Conservation (phyloP, 2,797 vertebrate genomes). For the Ciconia nigra region DNA sequence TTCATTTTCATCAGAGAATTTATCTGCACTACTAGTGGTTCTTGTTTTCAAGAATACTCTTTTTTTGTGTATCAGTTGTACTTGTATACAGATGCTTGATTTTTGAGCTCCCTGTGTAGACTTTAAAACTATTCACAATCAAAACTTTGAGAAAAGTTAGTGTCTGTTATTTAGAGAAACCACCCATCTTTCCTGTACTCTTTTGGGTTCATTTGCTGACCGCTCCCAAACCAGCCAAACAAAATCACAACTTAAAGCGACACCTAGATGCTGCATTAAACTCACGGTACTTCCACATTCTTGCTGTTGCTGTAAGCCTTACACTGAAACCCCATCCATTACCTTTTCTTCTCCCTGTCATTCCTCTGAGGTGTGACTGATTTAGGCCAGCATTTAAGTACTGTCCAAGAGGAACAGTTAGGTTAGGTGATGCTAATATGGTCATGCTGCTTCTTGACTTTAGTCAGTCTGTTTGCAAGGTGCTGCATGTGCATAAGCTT, state of each 20-base stretch:
- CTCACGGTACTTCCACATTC: neutral
- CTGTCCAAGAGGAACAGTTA: neutral
- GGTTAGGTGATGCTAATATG: accelerated
- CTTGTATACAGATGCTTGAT: neutral
- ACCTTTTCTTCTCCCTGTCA: neutral
- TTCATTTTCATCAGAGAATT: neutral
- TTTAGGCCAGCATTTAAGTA: neutral
- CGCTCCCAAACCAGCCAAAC: neutral
- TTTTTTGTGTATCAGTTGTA: neutral
- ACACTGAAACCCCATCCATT: neutral
- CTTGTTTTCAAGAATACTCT: neutral
- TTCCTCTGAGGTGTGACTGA: neutral
- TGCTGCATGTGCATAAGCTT: neutral
- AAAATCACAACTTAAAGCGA: neutral
- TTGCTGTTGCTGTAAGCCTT: neutral
- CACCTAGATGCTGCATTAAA: neutral
- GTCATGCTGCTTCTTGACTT: neutral
- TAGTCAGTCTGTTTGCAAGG: neutral
- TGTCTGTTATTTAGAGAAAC: neutral
- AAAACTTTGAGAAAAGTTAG: neutral
- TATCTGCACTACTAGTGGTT: neutral
- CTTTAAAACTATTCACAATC: neutral
- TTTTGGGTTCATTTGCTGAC: neutral
- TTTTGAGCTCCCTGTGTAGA: neutral
- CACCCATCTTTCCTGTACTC: neutral